A percentile compares a stretch with the other conserved stretches of the same genome.
These are phyloP conservation scores for Mystacides longicornis DNA, from an alignment of 2,888 invertebrate genomes.

Conservation along the genomic window DNA sequence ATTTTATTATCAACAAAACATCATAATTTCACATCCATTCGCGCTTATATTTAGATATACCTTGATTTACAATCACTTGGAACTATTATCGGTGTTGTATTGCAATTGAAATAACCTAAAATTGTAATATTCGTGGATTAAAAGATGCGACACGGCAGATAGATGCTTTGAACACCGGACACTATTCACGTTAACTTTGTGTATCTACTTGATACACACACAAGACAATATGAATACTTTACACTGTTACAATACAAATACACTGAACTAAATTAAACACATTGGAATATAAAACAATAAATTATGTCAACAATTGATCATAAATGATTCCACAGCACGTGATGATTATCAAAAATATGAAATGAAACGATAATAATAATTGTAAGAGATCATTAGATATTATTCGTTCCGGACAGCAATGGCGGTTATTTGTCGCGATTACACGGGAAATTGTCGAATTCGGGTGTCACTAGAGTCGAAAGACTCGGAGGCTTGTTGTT, in stretches of 20 bases:
- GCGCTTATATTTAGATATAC: too few species aligned
- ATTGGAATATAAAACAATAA: constrained; percentile 24
- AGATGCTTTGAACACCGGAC: not conserved
- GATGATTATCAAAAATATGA: constrained; percentile 7
- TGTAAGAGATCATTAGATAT: constrained; percentile 9
- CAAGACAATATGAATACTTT: not conserved
- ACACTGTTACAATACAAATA: constrained; percentile 11
- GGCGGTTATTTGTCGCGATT: constrained; percentile 24
- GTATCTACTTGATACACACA: not conserved
- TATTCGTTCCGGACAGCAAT: constrained; percentile 14
- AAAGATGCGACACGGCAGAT: not conserved
- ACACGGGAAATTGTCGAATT: constrained; percentile 21
- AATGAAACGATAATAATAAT: not conserved
- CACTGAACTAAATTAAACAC: constrained; percentile 19
- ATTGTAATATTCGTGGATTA: not conserved
- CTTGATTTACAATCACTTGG: not conserved
- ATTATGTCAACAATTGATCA: constrained; percentile 22
- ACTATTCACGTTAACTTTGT: not conserved
- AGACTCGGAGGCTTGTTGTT: constrained; percentile 23
- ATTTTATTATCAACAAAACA: too few species aligned
- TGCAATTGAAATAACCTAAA: not conserved
- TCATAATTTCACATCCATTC: too few species aligned
- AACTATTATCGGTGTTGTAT: not conserved
- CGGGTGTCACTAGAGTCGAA: constrained; percentile 22
- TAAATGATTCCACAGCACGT: constrained; percentile 16